A percentile compares a stretch with the other conserved stretches of the same genome.
phyloP scores from a whole-genome alignment of 1,140 invertebrate genomes.

The Probaryconus sp. region DNA sequence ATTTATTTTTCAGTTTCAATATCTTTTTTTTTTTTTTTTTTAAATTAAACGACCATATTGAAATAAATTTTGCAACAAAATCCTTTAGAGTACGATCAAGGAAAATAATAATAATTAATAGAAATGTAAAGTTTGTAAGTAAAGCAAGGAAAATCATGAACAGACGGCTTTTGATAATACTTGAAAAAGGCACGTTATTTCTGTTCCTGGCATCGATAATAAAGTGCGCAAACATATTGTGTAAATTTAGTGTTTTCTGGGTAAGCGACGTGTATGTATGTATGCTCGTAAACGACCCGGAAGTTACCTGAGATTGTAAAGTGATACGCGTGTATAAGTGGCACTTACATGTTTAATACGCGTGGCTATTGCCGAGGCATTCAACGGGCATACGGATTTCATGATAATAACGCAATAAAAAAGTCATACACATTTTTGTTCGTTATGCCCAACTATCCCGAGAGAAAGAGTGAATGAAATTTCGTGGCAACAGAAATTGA shows the following conservation, averaged over 20 bases:
- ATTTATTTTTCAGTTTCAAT: not conserved
- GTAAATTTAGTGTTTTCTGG: conserved; percentile 23
- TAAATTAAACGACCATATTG: not conserved
- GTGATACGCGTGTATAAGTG: conserved; percentile 38
- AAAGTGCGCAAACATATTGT: conserved; percentile 40
- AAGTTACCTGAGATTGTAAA: conserved; percentile 49
- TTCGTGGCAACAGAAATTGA: too few relatives aligned
- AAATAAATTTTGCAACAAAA: too few relatives aligned
- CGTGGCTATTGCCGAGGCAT: conserved; percentile 13
- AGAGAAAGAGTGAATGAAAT: too few relatives aligned
- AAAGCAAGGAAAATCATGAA: conserved; percentile 33
- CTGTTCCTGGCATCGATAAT: conserved; percentile 31
- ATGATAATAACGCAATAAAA: not conserved
- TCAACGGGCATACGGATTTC: not conserved
- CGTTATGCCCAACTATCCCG: too few relatives aligned
- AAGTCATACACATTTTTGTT: too few relatives aligned
- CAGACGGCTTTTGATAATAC: conserved; percentile 24
- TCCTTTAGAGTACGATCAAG: too few relatives aligned
- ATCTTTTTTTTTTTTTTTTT: not conserved
- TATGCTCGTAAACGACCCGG: conserved; percentile 32
- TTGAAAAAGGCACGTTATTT: conserved; percentile 21
- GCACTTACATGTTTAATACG: conserved; percentile 31
- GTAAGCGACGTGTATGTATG: conserved; percentile 21
- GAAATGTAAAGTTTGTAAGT: conserved; percentile 15
- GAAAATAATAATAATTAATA: too few relatives aligned